Evolutionary conservation across 1,140 invertebrate species (phyloP).

Genomic region (Chrysopa pallens): DNA sequence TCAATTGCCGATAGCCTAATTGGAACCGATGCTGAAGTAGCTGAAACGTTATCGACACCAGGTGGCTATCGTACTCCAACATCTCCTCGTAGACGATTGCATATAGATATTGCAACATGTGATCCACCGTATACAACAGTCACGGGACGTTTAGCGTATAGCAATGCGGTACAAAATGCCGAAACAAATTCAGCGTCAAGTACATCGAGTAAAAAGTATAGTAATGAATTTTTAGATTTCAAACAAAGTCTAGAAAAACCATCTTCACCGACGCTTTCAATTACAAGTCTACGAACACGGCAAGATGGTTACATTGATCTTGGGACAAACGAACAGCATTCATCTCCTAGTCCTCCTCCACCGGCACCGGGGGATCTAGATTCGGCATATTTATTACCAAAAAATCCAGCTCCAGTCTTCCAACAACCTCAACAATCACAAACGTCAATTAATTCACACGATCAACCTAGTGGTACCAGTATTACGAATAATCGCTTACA

Average conservation of each 20-base stretch:
- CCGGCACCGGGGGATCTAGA: slow-evolving; percentile 48
- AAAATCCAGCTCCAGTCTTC: slow-evolving; percentile 25
- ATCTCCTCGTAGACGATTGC: slow-evolving; percentile 31
- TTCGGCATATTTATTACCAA: slow-evolving; percentile 26
- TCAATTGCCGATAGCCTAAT: slow-evolving; percentile 29
- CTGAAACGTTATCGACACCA: slow-evolving; percentile 23
- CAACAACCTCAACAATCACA: slow-evolving; percentile 14
- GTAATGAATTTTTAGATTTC: slow-evolving; percentile 14
- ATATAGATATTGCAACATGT: slow-evolving; percentile 26
- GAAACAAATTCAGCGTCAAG: slow-evolving; percentile 20
- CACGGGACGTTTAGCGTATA: slow-evolving; percentile 35
- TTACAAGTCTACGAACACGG: slow-evolving; percentile 41
- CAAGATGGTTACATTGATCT: slow-evolving; percentile 40
- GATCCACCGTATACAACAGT: slow-evolving; percentile 37
- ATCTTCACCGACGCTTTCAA: slow-evolving; percentile 37
- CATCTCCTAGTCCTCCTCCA: slow-evolving; percentile 50
- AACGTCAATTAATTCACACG: slow-evolving; percentile 17
- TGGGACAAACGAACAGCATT: slow-evolving; percentile 17
- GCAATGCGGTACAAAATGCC: slow-evolving; percentile 35
- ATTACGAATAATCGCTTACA: slow-evolving; percentile 25
- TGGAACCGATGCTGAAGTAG: slow-evolving; percentile 31
- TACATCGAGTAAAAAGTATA: slow-evolving; percentile 8
- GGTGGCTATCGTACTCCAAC: slow-evolving; percentile 23
- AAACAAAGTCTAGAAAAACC: slow-evolving; percentile 9
- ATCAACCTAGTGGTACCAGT: slow-evolving; percentile 39